Conservation (phyloP, 2,797 vertebrate genomes). For the Pempheris klunzingeri region DNA sequence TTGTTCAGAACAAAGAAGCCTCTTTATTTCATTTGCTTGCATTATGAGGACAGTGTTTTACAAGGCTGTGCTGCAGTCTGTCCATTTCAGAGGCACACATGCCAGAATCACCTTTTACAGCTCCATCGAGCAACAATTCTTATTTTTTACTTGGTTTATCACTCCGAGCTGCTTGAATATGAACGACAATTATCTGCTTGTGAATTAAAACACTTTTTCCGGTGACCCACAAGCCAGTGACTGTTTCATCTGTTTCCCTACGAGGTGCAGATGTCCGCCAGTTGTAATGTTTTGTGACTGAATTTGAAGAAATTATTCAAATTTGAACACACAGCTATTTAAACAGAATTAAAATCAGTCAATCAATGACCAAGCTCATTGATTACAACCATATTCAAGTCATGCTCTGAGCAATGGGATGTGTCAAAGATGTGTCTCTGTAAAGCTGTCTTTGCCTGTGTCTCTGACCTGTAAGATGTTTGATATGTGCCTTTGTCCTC, state of each 20-base stretch:
- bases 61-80: slow-evolving; percentile 61
- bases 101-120: slow-evolving; percentile 74
- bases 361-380: slow-evolving; percentile 54
- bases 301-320: slow-evolving; percentile 14
- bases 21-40: background rate
- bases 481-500: slow-evolving; percentile 77
- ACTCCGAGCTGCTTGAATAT: slow-evolving; percentile 85
- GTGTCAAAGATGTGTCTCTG: slow-evolving; percentile 71
- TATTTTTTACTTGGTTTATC: slow-evolving; percentile 53
- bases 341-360: slow-evolving; percentile 39
- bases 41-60: slow-evolving; percentile 59
- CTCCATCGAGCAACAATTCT: slow-evolving; percentile 63
- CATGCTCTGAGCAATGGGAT: slow-evolving; percentile 69
- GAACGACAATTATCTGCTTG: slow-evolving; percentile 44
- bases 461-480: slow-evolving; percentile 78
- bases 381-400: slow-evolving; percentile 82
- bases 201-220: slow-evolving; percentile 23
- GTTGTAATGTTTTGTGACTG: background rate
- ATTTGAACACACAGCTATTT: slow-evolving; percentile 34
- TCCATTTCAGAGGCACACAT: slow-evolving; percentile 56
- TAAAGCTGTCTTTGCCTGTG: slow-evolving; percentile 73
- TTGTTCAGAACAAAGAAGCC: slow-evolving; percentile 11
- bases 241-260: slow-evolving; percentile 13
- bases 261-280: slow-evolving; percentile 11
- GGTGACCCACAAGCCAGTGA: slow-evolving; percentile 39